Evolutionary conservation across 1,140 invertebrate species (phyloP).

Genomic region (Theocolax elegans): DNA sequence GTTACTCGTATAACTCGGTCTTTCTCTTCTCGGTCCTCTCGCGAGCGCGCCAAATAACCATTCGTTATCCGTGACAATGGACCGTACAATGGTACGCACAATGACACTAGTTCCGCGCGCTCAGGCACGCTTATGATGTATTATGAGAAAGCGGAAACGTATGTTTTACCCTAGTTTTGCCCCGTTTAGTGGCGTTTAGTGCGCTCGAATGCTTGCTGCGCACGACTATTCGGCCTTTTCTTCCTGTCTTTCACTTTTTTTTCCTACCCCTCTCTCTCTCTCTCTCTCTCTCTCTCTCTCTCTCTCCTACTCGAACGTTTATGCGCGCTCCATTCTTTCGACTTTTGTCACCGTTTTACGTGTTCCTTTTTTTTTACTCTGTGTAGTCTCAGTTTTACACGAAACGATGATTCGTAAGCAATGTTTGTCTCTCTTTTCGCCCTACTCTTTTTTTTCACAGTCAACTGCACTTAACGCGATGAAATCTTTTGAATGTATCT

Average conservation of each 20-base stretch:
- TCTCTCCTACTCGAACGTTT: too few relatives aligned
- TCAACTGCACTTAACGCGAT: conserved; percentile 30
- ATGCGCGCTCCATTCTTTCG: not conserved
- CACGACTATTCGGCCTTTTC: conserved; percentile 52
- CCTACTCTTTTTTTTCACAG: conserved; percentile 16
- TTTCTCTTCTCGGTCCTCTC: not conserved
- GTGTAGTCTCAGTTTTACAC: conserved; percentile 23
- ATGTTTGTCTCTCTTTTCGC: not conserved
- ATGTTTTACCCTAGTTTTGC: conserved; percentile 63
- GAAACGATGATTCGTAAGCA: conserved; percentile 6
- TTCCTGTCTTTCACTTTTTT: too few relatives aligned
- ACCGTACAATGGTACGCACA: conserved; percentile 53
- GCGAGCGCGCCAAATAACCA: conserved; percentile 45
- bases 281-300: conserved; percentile 34
- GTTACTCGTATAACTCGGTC: not conserved
- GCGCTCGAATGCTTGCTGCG: conserved; percentile 55
- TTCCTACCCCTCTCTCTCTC: not conserved
- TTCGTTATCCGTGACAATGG: conserved; percentile 55
- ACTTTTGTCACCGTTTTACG: conserved; percentile 32
- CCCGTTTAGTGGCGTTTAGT: conserved; percentile 64
- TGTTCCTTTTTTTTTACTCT: conserved; percentile 37
- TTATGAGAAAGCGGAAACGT: conserved; percentile 64
- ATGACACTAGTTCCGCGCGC: conserved; percentile 54
- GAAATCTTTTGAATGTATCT: conserved; percentile 12
- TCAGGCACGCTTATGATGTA: conserved; percentile 58